Base-by-base conservation (phyloP, 2,797 vertebrate species). In the Xenentodon cancila region DNA sequence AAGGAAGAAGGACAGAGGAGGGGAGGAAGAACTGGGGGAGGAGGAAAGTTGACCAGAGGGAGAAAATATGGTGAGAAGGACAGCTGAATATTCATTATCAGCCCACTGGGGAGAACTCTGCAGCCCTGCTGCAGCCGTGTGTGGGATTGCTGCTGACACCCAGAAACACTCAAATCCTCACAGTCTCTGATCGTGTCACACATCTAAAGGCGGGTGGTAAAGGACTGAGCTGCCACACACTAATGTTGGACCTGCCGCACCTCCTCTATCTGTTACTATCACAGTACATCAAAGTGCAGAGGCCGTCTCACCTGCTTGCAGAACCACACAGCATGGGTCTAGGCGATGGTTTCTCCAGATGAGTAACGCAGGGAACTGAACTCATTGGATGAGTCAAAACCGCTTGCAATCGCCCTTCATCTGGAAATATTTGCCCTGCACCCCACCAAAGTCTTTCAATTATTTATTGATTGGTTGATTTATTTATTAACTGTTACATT, bases 61-160 rank as follows among this genome's bases (percentile, higher is more conserved):
- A 40, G 42, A 59, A 47, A 53, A 80, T 69, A 68, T 8, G 27
- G 61, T 59, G 68, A 63, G 74, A 61, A 80, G 75, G 78, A 75
- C 54, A 75, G 57, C 12, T 86, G 72, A 80, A 83, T 81, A 80
- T 81, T 82, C 68, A 73, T 86, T 58, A 74, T 62, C 34, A 66
- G 60, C 44, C 55, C 61, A 25, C 59, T 64, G 47, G 71, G 66
- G 64, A 79, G 53, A 72, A 48, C 76, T 54, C 32, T 57, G 45
- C 34, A 57, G 59, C 45, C 37, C 42, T 63, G 53, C 54, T 59
- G 52, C 47, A 58, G 11, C 43, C 58, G 54, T 54, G 63, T 77
- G 61, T 71, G 37, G 65, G 53, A 68, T 64, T 56, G 54, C 43
- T 27, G 46, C 46, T 55, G 57, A 82, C 48, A 55, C 27, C 6